Base-by-base conservation (phyloP, 2,113 vertebrate genomes). In the Trinectes maculatus region DNA sequence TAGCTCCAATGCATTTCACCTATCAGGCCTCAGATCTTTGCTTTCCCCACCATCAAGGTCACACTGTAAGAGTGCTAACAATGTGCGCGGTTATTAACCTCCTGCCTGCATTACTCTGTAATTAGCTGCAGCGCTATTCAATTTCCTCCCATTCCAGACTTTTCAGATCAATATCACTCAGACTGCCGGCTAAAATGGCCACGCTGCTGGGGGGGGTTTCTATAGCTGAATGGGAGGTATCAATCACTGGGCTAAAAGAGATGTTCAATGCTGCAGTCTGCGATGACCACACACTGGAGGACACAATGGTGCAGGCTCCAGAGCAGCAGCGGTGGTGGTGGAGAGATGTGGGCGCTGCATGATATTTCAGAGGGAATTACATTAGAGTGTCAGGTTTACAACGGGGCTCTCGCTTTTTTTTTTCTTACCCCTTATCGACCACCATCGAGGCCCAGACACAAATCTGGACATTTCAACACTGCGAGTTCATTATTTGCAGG, bases 111-210 rank as follows among this genome's bases (percentile, higher is more conserved):
- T 85, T 84, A 79, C 71, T 61, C 63, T 55, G 55, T 81, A 87
- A 91, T 89, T 87, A 89, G 82, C 72, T 25, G 52, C 24, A 3
- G 24, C 21, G 71, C 80, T 82, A 67, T 89, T 87, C 86, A 67
- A 68, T 87, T 84, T 68, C 67, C 68, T n/a, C 71, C 80, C 65
- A 78, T 85, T 83, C 75, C 62, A 82, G 80, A 71, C 80, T 70
- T 74, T 70, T 74, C 44, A 68, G 82, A 89, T 89, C 88, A 67
- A 87, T 89, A 82, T 72, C 73, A 54, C 48, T 77, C 69, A 62
- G 77, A 46, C 64, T 77, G 67, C 34, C 21, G 21, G 56, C 79
- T 84, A 88, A n/a, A 87, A 82, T 74, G 55, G 58, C 71, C 22
- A 55, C 11, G 13, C 61, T 51, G 74, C 72, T 43, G 16, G 42